Conservation (phyloP, 1,140 invertebrate species). For the Caerostris darwini region DNA sequence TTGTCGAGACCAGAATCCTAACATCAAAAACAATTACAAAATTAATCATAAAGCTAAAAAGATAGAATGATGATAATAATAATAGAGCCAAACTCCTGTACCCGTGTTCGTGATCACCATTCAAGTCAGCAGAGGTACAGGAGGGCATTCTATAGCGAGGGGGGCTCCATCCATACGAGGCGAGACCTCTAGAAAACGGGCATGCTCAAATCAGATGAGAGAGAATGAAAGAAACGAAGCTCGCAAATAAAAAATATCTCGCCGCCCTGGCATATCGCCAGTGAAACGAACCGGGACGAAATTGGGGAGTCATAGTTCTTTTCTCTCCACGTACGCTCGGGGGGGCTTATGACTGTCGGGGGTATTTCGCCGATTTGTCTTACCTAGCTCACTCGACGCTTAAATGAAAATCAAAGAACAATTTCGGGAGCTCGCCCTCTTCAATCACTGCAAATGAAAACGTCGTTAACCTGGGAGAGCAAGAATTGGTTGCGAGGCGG, state of each 20-base stretch:
- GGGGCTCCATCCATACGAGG: neutral
- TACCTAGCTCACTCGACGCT: conserved; percentile 34
- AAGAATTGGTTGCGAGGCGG: neutral
- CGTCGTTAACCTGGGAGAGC: conserved; percentile 22
- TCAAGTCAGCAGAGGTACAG: neutral
- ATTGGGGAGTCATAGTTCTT: conserved; percentile 24
- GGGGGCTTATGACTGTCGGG: conserved; percentile 50
- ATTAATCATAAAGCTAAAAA: too few species aligned
- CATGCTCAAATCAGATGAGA: neutral
- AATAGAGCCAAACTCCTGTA: too few species aligned
- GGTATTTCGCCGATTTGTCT: conserved; percentile 65
- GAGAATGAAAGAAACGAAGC: neutral
- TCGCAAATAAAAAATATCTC: neutral
- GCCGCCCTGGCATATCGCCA: conserved; percentile 48
- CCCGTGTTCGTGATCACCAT: neutral
- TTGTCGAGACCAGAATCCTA: too few species aligned
- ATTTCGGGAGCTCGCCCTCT: conserved; percentile 32
- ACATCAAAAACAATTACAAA: too few species aligned
- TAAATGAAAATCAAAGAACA: conserved; percentile 68
- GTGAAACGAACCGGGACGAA: conserved; percentile 50
- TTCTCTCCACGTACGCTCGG: conserved; percentile 38
- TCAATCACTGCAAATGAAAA: conserved; percentile 69
- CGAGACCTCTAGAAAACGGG: neutral
- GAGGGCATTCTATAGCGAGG: neutral
- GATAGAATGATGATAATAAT: too few species aligned